Conservation (phyloP, 1,140 invertebrate genomes). For the Monochamus saltuarius region DNA sequence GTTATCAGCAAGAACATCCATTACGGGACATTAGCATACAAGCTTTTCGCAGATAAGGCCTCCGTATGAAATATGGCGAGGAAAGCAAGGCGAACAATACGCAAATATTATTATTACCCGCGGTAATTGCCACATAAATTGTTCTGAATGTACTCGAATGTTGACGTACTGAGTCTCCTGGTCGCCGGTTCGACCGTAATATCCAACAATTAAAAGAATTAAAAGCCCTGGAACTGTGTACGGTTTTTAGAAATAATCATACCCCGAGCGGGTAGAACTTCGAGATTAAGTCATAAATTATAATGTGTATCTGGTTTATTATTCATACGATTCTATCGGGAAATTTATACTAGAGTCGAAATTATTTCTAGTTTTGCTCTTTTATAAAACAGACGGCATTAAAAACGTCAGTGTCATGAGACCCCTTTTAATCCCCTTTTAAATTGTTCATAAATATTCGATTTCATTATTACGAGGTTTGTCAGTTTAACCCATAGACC, state of each 20-base stretch:
- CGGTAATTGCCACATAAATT: conserved; percentile 19
- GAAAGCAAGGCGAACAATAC: conserved; percentile 2
- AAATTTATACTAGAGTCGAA: neutral
- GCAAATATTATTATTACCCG: conserved; percentile 18
- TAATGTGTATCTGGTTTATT: conserved; percentile 11
- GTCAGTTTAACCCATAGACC: no score
- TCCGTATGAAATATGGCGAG: conserved; percentile 4
- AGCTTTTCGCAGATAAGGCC: neutral
- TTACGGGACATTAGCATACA: no score
- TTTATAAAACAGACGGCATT: no score
- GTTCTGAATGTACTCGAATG: conserved; percentile 13
- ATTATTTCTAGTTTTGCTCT: no score
- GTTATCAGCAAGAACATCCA: no score
- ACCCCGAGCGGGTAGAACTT: conserved; percentile 8
- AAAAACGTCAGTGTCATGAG: no score
- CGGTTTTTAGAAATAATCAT: conserved; percentile 20
- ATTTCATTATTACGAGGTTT: no score
- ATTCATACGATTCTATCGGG: conserved; percentile 15
- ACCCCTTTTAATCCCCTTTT: no score
- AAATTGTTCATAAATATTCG: no score
- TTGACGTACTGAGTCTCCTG: conserved; percentile 8
- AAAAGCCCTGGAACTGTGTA: conserved; percentile 15
- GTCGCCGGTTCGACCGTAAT: conserved; percentile 15
- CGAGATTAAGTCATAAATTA: conserved; percentile 18
- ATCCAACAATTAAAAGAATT: conserved; percentile 17